Conservation (phyloP, 2,797 vertebrate genomes). For the Psittacula derbiana region DNA sequence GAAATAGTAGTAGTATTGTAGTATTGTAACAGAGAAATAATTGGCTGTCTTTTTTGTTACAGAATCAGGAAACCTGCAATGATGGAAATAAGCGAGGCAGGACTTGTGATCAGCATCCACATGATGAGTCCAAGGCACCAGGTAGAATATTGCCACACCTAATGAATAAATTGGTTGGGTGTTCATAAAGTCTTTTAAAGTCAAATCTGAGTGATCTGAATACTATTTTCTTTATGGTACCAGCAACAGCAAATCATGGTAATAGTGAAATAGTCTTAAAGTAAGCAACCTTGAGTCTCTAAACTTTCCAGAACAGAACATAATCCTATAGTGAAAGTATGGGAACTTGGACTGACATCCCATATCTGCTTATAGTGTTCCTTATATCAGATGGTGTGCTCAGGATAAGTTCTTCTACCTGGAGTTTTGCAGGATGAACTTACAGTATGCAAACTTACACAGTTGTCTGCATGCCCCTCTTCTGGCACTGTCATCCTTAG, state of each 20-base stretch:
- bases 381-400: neutral
- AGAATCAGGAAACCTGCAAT: constrained; percentile 85
- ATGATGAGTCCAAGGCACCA: constrained; percentile 84
- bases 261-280: neutral
- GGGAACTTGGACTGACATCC: neutral
- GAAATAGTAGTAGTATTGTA: neutral
- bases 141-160: constrained; percentile 84
- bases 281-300: neutral
- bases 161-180: constrained; percentile 83
- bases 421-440: neutral
- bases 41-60: constrained; percentile 77
- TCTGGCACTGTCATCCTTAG: neutral
- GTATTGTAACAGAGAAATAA: neutral
- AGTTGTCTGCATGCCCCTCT: neutral
- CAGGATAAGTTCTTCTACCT: neutral
- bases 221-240: neutral
- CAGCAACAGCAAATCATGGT: neutral
- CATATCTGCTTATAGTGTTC: neutral
- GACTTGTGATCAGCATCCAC: constrained; percentile 81
- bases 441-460: neutral
- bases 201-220: neutral
- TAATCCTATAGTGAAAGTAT: neutral
- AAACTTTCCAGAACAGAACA: neutral
- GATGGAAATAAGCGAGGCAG: constrained; percentile 80
- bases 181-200: constrained; percentile 83